Evolutionary conservation across 2,888 invertebrate genomes (phyloP), one percentile per base, ranked within the genome.

Genomic region (Schrankia costaestrigalis): DNA sequence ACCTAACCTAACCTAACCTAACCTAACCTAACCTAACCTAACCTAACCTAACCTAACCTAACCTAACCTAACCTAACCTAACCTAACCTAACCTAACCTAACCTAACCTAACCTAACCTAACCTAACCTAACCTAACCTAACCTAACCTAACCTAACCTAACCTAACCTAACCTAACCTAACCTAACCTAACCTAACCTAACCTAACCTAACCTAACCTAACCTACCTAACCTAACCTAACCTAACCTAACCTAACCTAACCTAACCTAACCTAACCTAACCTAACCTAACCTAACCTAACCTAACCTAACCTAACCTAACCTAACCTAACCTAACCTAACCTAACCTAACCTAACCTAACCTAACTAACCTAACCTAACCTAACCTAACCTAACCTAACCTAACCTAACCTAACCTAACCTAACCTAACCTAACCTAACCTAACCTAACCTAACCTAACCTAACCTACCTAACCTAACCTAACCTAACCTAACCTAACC

Each of bases 41-140:
- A 54, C 59, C 56, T 51, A 47, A 54, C 50, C 54, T 46, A 51
- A 50, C 50, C 51, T 47, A 54, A 47, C 49, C 53, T 50, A 50
- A 50, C 51, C 55, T 49, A 51, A 49, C 51, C 49, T 51, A 54
- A 51, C 55, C 51, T 35, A 30, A 41, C 43, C 35, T 33, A 39
- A 39, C 46, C 42, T 37, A 41, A 40, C 39, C 39, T 41, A 37
- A 40, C 44, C 40, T 40, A 33, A 33, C 38, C 32, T 35, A 35
- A 14, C 45, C 45, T 26, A 14, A 14, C 26, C 14, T 14, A 14
- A 26, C 26, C 24, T 14, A 26, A 14, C 14, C 14, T 14, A 26
- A 14, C 14, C 26, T 26, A 24, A 26, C 26, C 26, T 26, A 26
- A 26, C 26, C 26, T 26, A 26, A 26, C 26, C 26, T 26, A 26